Conservation (phyloP, 2,888 invertebrate genomes). For the Limnephilus lunatus region DNA sequence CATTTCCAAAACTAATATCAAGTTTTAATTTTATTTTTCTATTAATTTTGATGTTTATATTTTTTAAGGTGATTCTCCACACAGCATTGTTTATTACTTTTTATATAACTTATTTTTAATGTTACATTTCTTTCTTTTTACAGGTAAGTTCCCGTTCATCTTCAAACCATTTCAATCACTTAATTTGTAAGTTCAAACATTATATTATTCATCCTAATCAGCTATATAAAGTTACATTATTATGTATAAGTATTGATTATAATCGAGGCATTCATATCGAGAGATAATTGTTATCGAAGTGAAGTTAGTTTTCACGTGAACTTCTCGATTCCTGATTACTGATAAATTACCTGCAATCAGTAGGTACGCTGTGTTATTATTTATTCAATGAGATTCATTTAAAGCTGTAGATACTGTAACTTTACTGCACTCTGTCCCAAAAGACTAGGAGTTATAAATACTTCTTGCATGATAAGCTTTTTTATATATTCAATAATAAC, state of each 20-base stretch:
- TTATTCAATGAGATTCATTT: background rate
- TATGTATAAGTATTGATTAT: background rate
- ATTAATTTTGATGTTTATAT: too few species aligned
- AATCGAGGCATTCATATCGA: background rate
- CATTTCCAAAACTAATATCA: too few species aligned
- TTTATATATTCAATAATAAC: too few species aligned
- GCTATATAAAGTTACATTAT: too few species aligned
- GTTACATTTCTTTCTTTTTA: background rate
- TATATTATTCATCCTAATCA: background rate
- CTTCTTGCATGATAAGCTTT: too few species aligned
- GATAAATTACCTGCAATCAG: background rate
- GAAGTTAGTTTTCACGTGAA: background rate
- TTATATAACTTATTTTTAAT: background rate
- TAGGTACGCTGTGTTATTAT: background rate
- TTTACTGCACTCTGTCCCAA: background rate
- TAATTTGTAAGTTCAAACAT: background rate
- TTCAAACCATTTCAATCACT: background rate
- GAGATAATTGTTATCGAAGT: background rate
- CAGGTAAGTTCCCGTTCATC: slow-evolving; percentile 8
- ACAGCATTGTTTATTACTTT: background rate
- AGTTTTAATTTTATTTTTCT: too few species aligned
- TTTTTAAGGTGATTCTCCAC: too few species aligned
- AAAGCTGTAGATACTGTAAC: background rate
- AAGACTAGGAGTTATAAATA: background rate
- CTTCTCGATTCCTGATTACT: background rate